Evolutionary conservation across 2,797 vertebrate species (phyloP).

Genomic region (Cossypha heuglini): DNA sequence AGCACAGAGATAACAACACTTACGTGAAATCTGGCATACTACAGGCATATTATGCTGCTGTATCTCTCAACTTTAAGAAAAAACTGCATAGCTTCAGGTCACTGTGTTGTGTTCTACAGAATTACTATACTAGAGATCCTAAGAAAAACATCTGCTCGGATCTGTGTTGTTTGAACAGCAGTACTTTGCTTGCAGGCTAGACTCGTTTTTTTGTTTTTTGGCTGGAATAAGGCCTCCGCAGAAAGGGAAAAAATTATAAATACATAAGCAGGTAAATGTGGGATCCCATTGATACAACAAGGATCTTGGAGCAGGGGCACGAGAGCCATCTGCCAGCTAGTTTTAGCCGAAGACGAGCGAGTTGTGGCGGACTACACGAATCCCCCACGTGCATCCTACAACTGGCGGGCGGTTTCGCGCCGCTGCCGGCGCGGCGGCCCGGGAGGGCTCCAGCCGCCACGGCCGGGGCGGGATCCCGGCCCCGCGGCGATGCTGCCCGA

Average conservation of each 20-base stretch:
- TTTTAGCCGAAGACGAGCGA: rapidly evolving
- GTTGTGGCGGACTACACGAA: rapidly evolving
- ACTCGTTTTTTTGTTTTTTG: neutral
- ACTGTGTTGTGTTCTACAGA: neutral
- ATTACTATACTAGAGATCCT: neutral
- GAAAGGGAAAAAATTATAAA: neutral
- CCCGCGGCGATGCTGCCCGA: neutral
- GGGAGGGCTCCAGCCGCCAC: neutral
- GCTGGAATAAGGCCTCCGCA: neutral
- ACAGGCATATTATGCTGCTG: neutral
- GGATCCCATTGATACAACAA: rapidly evolving
- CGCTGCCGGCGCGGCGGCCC: neutral
- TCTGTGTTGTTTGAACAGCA: neutral
- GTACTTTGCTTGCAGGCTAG: neutral
- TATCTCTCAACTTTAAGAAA: neutral
- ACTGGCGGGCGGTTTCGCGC: neutral
- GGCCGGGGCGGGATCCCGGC: neutral
- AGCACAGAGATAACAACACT: neutral
- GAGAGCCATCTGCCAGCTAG: rapidly evolving
- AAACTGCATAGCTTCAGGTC: rapidly evolving
- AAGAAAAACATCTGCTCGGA: neutral
- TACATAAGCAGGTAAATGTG: rapidly evolving
- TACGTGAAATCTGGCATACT: neutral
- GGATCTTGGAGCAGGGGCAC: neutral
- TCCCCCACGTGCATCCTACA: neutral